These are phyloP conservation scores for Paratrypauchen microcephalus DNA, from an alignment of 2,797 vertebrate species.

Conservation along the genomic window DNA sequence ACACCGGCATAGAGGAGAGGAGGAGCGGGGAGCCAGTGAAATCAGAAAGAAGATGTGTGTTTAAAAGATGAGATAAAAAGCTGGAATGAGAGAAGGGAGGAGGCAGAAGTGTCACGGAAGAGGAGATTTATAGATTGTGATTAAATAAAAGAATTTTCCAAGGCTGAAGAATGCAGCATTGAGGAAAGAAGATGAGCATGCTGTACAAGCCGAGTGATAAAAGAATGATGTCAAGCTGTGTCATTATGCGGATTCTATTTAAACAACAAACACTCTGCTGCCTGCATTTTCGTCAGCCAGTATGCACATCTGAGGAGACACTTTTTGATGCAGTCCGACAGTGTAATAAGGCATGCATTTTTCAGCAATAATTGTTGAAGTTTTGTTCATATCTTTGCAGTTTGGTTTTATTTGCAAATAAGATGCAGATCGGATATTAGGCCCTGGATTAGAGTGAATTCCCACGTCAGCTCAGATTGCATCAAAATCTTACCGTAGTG, in stretches of 20 bases:
- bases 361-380: neutral
- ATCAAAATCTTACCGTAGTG: slow-evolving; percentile 25
- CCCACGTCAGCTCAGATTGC: slow-evolving; percentile 24
- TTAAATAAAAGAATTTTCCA: slow-evolving; percentile 34
- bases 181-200: slow-evolving; percentile 20
- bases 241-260: slow-evolving; percentile 33
- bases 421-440: slow-evolving; percentile 18
- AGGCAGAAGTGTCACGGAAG: slow-evolving; percentile 33
- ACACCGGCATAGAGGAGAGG: slow-evolving; percentile 38
- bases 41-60: slow-evolving; percentile 29
- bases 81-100: slow-evolving; percentile 22
- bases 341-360: neutral
- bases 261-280: slow-evolving; percentile 20
- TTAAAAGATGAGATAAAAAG: slow-evolving; percentile 33
- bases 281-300: slow-evolving; percentile 23
- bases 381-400: neutral
- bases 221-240: slow-evolving; percentile 24
- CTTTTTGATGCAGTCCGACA: neutral
- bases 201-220: slow-evolving; percentile 26
- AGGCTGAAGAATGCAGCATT: slow-evolving; percentile 21
- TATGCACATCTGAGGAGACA: slow-evolving; percentile 9
- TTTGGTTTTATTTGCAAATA: slow-evolving; percentile 21
- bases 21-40: slow-evolving; percentile 27
- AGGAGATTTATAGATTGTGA: slow-evolving; percentile 35
- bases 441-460: slow-evolving; percentile 29